Percentiles rank a stretch among this genome's conserved stretches.
Evolutionary conservation across 2,888 invertebrate species (phyloP).

Genomic region (Cotesia congregata): DNA sequence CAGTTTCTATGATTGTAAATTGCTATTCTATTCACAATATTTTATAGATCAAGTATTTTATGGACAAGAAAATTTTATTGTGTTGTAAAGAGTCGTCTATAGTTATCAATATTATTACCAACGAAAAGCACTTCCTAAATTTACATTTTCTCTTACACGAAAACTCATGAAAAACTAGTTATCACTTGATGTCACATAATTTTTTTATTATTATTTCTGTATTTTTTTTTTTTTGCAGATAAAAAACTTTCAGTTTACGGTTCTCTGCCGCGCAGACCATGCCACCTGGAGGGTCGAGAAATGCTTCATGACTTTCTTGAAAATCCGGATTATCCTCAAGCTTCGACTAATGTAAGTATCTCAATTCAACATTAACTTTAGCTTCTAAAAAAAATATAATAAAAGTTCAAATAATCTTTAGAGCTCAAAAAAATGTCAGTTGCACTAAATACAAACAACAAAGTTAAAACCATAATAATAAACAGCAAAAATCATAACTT

Average conservation of each 20-base stretch:
- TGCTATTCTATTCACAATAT: not conserved
- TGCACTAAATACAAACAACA: not conserved
- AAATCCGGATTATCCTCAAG: conserved; percentile 63
- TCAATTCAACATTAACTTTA: conserved; percentile 23
- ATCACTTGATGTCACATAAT: conserved; percentile 48
- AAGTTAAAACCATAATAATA: not conserved
- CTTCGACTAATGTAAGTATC: conserved; percentile 62
- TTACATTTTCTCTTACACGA: not conserved
- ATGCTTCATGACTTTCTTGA: conserved; percentile 61
- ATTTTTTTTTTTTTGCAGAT: conserved; percentile 55
- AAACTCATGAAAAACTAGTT: conserved; percentile 41
- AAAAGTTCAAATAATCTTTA: conserved; percentile 9
- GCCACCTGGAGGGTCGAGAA: conserved; percentile 61
- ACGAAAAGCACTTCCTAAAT: conserved; percentile 15
- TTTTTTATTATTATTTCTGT: conserved; percentile 14
- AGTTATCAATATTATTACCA: not conserved
- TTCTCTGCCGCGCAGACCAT: conserved; percentile 63
- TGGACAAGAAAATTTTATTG: not conserved
- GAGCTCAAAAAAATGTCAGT: conserved; percentile 2
- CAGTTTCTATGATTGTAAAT: not conserved
- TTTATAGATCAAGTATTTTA: not conserved
- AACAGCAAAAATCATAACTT: conserved; percentile 6
- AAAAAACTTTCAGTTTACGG: conserved; percentile 64
- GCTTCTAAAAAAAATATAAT: conserved; percentile 5
- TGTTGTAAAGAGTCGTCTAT: conserved; percentile 3